Base-by-base conservation (phyloP, 2,113 vertebrate species). In the Erpornis zantholeuca region DNA sequence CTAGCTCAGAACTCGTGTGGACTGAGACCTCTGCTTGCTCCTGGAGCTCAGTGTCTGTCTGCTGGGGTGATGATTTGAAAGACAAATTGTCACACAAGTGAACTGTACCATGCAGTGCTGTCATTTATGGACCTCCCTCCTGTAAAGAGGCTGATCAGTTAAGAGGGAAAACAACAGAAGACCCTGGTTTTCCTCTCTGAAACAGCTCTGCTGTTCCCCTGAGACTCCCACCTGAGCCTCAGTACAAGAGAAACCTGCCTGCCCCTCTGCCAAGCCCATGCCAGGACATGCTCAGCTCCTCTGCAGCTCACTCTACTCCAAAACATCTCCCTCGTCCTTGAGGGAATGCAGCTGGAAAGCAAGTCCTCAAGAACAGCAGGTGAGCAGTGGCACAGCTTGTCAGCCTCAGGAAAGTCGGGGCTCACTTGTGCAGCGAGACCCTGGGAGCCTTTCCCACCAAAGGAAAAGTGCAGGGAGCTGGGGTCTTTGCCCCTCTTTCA, bases 1-100 rank as follows among this genome's bases (percentile, higher is more conserved):
- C 36, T 7, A 64, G 42, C 44, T 82, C 69, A 25, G 85, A 71
- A 12, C 1, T 29, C 0, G 0, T 3, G 17, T 25, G 60, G 47
- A 29, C 11, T 2, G 5, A 87, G 60, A 36, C 6, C 35, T 82
- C 52, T 42, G 64, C 54, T 61, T 0, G 0, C 28, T 82, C 33
- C 69, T 59, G 1, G 5, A 57, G 59, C 33, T 78, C 82, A 23
- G 10, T 15, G 24, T 28, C 38, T 65, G 27, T 18, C 66, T 71
- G 81, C 54, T 40, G 36, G 61, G 49, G 14, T 20, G 53, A 33
- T 6, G 31, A 49, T 60, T 52, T 86, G 44, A 79, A 91, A 87
- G 75, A 52, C 16, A 71, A 56, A 49, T 7, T 17, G 35, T 17
- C 59, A 50, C 56, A 15, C 35, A 17, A 27, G 21, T 35, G 35